Evolutionary conservation across 2,888 invertebrate genomes (phyloP).

Genomic region (Conus canariensis): DNA sequence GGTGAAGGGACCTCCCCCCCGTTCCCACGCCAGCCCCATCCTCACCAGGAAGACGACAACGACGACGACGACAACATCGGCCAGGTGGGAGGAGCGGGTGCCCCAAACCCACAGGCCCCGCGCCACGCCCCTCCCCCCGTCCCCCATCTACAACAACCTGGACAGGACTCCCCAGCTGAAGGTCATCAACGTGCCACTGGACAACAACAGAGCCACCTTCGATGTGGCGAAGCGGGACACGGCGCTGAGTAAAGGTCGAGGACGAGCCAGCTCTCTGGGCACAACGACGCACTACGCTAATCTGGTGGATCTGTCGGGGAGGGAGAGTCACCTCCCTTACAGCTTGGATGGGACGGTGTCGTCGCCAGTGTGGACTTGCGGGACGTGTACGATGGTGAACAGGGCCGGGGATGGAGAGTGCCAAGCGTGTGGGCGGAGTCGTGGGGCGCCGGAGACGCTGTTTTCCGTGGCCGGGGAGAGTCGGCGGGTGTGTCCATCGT

Average conservation of each 20-base stretch:
- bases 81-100: background rate
- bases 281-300: background rate
- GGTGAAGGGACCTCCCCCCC: background rate
- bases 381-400: slow-evolving; percentile 43
- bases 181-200: background rate
- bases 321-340: background rate
- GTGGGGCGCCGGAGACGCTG: background rate
- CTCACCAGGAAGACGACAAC: background rate
- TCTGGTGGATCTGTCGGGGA: background rate
- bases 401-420: slow-evolving; percentile 11
- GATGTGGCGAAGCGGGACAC: background rate
- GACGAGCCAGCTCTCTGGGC: background rate
- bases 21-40: background rate
- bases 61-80: background rate
- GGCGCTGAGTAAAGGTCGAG: too few species aligned
- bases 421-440: background rate
- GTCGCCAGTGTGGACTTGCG: slow-evolving; percentile 41
- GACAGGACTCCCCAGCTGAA: background rate
- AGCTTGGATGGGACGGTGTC: background rate
- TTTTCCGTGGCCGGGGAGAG: slow-evolving; percentile 35
- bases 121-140: background rate
- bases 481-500: slow-evolving; percentile 38
- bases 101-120: background rate
- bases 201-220: background rate
- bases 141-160: slow-evolving; percentile 17